Conservation (phyloP, 2,113 vertebrate genomes). For the Bagarius yarrelli region DNA sequence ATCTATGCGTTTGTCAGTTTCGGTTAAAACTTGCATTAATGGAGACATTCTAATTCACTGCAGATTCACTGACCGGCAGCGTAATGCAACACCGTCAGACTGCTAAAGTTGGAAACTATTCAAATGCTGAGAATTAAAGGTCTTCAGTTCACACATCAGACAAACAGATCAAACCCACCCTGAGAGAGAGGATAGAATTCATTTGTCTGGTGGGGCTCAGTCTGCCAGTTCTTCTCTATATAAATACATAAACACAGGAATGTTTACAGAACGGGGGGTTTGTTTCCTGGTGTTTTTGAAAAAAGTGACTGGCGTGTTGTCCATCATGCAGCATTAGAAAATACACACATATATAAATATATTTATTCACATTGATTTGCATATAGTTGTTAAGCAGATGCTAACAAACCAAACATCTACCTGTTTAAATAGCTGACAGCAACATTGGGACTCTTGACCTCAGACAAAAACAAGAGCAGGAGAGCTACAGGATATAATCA, state of each 20-base stretch:
- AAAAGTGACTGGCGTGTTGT: background rate
- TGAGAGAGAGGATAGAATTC: slow-evolving; percentile 1
- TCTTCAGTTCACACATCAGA: slow-evolving; percentile 8
- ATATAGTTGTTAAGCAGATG: background rate
- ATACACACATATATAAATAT: background rate
- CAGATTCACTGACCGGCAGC: background rate
- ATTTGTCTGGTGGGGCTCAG: background rate
- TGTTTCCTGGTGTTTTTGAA: slow-evolving; percentile 11
- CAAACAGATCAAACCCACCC: slow-evolving; percentile 4
- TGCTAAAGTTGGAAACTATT: slow-evolving; percentile 32
- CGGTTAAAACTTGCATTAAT: too few species aligned
- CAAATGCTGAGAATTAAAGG: slow-evolving; percentile 29
- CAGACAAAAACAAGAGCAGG: background rate
- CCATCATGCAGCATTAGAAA: background rate
- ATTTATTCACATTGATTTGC: slow-evolving; percentile 6
- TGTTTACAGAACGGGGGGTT: slow-evolving; percentile 10
- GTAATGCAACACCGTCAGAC: slow-evolving; percentile 1
- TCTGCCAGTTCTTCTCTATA: background rate
- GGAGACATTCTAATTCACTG: background rate
- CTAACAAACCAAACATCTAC: background rate
- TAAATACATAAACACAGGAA: slow-evolving; percentile 25
- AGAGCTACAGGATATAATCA: background rate
- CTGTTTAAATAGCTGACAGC: background rate
- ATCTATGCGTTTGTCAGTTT: background rate
- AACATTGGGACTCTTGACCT: background rate